A percentile compares a stretch with the other conserved stretches of the same genome.
Evolutionary conservation across 1,140 invertebrate species (phyloP).

Genomic region (Chrysoperla carnea): DNA sequence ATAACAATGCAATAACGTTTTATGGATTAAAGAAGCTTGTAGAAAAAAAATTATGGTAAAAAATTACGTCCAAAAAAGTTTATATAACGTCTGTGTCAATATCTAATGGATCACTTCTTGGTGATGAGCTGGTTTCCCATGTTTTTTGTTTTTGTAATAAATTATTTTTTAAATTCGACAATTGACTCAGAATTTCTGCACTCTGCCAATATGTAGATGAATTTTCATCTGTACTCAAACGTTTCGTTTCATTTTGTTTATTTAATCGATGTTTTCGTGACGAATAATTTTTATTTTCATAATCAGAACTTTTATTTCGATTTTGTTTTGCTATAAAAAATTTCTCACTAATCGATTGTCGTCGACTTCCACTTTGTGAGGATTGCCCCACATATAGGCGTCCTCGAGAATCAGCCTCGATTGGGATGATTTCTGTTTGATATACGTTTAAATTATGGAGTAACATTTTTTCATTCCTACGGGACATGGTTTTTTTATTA

Average conservation of each 20-base stretch:
- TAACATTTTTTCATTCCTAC: conserved; percentile 15
- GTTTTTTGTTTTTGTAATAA: conserved; percentile 15
- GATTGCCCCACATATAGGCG: neutral
- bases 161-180: conserved; percentile 12
- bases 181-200: conserved; percentile 10
- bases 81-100: too few relatives aligned
- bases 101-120: neutral
- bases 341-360: neutral
- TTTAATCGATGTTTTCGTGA: neutral
- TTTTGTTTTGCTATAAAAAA: neutral
- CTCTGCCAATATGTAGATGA: conserved; percentile 2
- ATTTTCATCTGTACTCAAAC: neutral
- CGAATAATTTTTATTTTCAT: too few relatives aligned
- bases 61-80: too few relatives aligned
- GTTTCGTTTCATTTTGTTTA: conserved; percentile 1
- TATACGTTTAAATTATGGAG: conserved; percentile 15
- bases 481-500: conserved; percentile 15
- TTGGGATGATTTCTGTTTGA: conserved; percentile 19
- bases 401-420: conserved; percentile 12
- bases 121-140: conserved; percentile 10
- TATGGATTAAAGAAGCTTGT: too few relatives aligned
- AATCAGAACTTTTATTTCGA: too few relatives aligned
- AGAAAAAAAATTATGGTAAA: too few relatives aligned
- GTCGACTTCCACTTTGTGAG: neutral
- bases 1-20: too few relatives aligned